A percentile compares a stretch with the other conserved stretches of the same genome.
Evolutionary conservation across 2,797 vertebrate genomes (phyloP).

Genomic region (Lithobates sylvaticus): DNA sequence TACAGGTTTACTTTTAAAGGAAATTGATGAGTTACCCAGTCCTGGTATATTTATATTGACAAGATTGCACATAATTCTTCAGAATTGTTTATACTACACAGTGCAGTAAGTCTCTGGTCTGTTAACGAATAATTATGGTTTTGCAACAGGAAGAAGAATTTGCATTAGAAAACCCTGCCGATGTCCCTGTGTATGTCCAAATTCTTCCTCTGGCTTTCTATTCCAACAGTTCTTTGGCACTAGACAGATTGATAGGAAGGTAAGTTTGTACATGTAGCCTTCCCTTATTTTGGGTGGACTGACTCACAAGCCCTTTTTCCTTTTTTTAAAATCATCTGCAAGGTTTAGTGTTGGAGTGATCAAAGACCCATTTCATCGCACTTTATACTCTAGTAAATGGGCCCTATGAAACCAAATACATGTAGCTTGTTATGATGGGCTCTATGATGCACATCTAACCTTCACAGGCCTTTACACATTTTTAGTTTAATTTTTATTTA

Average conservation of each 20-base stretch:
- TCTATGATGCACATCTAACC: not conserved
- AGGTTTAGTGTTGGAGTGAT: not conserved
- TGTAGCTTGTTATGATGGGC: not conserved
- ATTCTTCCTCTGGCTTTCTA: constrained; percentile 92
- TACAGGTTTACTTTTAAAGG: no score
- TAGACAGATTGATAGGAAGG: constrained; percentile 88
- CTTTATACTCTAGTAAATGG: no score
- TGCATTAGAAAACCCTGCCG: constrained; percentile 92
- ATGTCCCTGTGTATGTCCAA: constrained; percentile 90
- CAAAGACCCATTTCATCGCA: not conserved
- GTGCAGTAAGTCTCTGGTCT: not conserved
- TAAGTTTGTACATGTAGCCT: constrained; percentile 67
- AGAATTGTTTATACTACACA: not conserved
- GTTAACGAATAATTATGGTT: constrained; percentile 43
- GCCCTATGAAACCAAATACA: no score
- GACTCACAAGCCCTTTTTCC: no score
- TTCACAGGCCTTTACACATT: not conserved
- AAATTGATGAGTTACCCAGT: no score
- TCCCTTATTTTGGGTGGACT: no score
- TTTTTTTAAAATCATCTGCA: no score
- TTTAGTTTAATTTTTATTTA: not conserved
- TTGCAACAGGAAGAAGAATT: constrained; percentile 89
- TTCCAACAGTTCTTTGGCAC: constrained; percentile 87
- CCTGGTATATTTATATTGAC: no score
- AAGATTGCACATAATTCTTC: no score